Conservation (phyloP, 1,140 invertebrate species). For the Colletes latitarsis region DNA sequence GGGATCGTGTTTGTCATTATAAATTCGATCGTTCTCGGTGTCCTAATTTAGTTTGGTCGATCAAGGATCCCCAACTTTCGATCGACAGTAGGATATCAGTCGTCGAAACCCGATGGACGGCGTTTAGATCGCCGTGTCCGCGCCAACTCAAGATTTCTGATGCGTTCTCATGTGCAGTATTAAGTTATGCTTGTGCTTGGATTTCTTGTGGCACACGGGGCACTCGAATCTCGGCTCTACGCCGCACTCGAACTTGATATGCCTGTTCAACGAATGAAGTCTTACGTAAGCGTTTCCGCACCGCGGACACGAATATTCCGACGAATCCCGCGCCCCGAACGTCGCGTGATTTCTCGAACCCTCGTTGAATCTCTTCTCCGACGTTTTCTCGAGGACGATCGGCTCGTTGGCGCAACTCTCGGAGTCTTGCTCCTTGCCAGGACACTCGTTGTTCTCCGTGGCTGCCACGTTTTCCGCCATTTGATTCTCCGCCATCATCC, state of each 20-base stretch:
- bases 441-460: background rate
- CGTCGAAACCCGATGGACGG: too few species aligned
- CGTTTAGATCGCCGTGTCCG: slow-evolving; percentile 12
- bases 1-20: too few species aligned
- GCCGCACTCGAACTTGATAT: slow-evolving; percentile 86
- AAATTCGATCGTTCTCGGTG: too few species aligned
- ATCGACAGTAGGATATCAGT: too few species aligned
- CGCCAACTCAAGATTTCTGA: slow-evolving; percentile 76
- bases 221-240: slow-evolving; percentile 84
- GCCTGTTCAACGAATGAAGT: slow-evolving; percentile 84
- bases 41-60: too few species aligned
- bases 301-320: slow-evolving; percentile 77
- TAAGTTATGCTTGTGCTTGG: slow-evolving; percentile 83
- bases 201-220: slow-evolving; percentile 83
- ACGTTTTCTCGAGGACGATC: background rate
- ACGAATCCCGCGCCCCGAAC: slow-evolving; percentile 17
- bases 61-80: too few species aligned
- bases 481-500: slow-evolving; percentile 66
- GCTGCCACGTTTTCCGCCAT: slow-evolving; percentile 30
- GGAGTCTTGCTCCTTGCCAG: background rate
- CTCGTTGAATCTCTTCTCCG: slow-evolving; percentile 7
- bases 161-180: slow-evolving; percentile 82
- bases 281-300: slow-evolving; percentile 83
- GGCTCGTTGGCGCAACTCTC: background rate
- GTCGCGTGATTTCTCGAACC: slow-evolving; percentile 22